Evolutionary conservation across 2,113 vertebrate genomes (phyloP).

Genomic region (Progne subis): DNA sequence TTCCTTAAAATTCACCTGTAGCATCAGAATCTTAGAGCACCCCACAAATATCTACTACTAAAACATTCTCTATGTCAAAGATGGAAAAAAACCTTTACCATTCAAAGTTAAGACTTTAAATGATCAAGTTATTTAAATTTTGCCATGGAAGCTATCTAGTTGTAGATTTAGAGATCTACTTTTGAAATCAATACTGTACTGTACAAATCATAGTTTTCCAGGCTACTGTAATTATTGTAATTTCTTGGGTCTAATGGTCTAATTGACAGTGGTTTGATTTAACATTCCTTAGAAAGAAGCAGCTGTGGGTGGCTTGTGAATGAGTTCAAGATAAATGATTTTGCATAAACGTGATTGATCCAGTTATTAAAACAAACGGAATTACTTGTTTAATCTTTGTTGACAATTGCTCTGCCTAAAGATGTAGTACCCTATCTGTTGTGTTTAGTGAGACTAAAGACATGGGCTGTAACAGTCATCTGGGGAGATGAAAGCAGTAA

Average conservation of each 20-base stretch:
- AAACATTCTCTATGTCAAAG: not conserved
- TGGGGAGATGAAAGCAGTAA: not conserved
- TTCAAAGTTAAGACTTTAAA: not conserved
- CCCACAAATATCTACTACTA: not conserved
- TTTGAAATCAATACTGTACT: not conserved
- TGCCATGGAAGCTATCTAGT: not conserved
- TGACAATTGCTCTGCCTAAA: not conserved
- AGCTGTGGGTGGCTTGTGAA: not conserved
- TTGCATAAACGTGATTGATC: not conserved
- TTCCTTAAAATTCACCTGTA: not conserved
- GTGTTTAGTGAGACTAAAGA: not conserved
- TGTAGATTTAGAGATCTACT: not conserved
- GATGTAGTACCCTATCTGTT: not conserved
- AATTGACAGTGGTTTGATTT: not conserved
- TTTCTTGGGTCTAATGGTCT: not conserved
- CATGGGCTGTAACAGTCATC: not conserved
- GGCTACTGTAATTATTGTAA: not conserved
- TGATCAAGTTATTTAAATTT: not conserved
- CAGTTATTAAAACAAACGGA: not conserved
- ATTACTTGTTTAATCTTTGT: not conserved
- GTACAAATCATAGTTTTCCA: slow-evolving; percentile 37
- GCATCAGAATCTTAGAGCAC: not conserved
- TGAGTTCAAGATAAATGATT: not conserved
- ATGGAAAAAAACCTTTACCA: not conserved
- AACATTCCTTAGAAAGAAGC: not conserved